These are phyloP conservation scores for Bovichtus variegatus DNA, from an alignment of 2,797 vertebrate genomes.

Conservation along the genomic window DNA sequence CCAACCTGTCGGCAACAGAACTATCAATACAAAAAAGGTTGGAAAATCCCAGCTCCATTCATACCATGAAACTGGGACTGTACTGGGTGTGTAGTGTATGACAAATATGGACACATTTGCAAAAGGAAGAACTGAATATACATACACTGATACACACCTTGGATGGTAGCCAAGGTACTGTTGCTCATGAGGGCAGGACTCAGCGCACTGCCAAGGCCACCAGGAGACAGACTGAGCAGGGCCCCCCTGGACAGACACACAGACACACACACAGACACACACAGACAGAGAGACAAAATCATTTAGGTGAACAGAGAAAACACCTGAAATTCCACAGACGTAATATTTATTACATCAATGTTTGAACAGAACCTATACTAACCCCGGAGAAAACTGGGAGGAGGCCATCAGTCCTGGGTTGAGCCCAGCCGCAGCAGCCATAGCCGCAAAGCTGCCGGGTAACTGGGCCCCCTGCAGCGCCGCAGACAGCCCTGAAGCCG, in stretches of 20 bases:
- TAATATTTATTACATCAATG: not conserved
- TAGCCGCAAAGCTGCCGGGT: constrained; percentile 95
- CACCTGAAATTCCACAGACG: not conserved
- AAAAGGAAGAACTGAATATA: not conserved
- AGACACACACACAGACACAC: no score
- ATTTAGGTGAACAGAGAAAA: constrained; percentile 9
- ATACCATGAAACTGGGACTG: not conserved
- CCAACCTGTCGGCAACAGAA: not conserved
- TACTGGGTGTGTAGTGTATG: not conserved
- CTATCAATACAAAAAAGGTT: not conserved
- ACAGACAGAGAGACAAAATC: constrained; percentile 32
- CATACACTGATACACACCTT: constrained; percentile 87
- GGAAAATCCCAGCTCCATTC: not conserved
- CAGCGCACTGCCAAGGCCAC: constrained; percentile 92
- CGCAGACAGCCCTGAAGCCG: constrained; percentile 89
- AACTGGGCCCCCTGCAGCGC: constrained; percentile 93
- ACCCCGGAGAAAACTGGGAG: constrained; percentile 96
- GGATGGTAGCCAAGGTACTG: constrained; percentile 98
- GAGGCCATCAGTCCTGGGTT: constrained; percentile 96
- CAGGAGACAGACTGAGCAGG: constrained; percentile 94
- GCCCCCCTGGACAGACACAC: constrained; percentile 89
- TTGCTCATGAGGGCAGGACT: constrained; percentile 97
- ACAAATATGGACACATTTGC: not conserved
- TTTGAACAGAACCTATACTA: constrained; percentile 64
- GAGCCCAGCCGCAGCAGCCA: constrained; percentile 96